Base-by-base conservation (phyloP, 2,113 vertebrate genomes). In the Centropristis striata region DNA sequence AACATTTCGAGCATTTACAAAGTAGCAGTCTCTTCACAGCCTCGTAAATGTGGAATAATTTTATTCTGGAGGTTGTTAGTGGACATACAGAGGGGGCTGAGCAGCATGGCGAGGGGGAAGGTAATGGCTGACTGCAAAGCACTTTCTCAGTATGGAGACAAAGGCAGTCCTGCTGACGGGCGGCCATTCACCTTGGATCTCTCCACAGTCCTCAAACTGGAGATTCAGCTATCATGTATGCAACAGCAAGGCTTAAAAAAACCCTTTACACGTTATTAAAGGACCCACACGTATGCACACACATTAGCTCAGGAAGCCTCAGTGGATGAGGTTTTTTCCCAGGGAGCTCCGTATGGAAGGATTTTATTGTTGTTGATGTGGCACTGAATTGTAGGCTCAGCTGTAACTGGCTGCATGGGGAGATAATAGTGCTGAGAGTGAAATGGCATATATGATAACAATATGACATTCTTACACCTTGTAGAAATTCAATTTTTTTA, bases 101-200 rank as follows among this genome's bases (percentile, higher is more conserved):
- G 74, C 83, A 75, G 90, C 86, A 87, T 90, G 86, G 86, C 74
- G 90, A 87, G 77, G 90, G 81, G 79, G 57, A 81, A 84, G 88
- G 85, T 92, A 94, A 95, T 95, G 95, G 94, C 95, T 93, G 95
- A 92, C 94, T 84, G 91, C 87, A 83, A 84, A 86, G 88, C 92
- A 66, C 81, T 90, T 53, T 87, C 88, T 85, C 87, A 86, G 85
- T 83, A 51, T 72, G 90, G 87, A 95, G 93, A 95, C 95, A 95
- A 95, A 95, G 94, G 88, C 92, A 91, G 90, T 82, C 78, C 83
- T 91, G 71, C 84, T 86, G 86, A 85, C 87, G 84, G 83, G 89
- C 92, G 80, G 87, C 91, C 93, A 94, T 93, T 93, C 93, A 93
- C 92, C 90, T 86, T 78, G 84, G 83, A 72, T 88, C 86, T 53